Evolutionary conservation across 2,113 vertebrate genomes (phyloP), one percentile per base, ranked within the genome.

Genomic region (Megalops atlanticus): DNA sequence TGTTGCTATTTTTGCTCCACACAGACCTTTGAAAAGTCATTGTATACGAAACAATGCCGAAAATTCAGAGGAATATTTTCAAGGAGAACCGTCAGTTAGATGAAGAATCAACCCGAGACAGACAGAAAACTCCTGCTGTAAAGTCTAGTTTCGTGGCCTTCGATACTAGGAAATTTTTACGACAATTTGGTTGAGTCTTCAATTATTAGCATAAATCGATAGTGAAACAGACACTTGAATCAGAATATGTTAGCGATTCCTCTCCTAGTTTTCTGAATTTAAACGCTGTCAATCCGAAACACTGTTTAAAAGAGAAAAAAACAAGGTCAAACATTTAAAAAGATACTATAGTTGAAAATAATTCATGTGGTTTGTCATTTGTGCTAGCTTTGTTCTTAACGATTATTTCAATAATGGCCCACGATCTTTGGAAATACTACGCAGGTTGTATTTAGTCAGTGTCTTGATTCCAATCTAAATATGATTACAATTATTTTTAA

Each of bases 111-210:
- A n/a, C 2, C 10, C n/a, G n/a, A n/a, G n/a, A n/a, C n/a, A 64
- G 58, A 27, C 31, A 10, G 58, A 31, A 64, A 85, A 88, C 80
- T 82, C n/a, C n/a, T n/a, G n/a, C n/a, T n/a, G n/a, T n/a, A 89
- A 85, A 64, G 36, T 84, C 83, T 49, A 83, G 78, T 76, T 41
- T 82, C 87, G 84, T 80, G 80, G 84, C 3, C 85, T 89, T 88
- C 87, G 81, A 88, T 90, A 84, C 69, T 86, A 84, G 86, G 85
- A 52, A 79, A 85, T 33, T 87, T 89, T 90, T 87, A 91, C 81
- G 77, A 86, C 88, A 80, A 87, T 90, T 89, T 79, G 40, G 85
- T 86, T 18, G 27, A 70, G 78, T 89, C 89, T 84, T 76, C 86
- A 84, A 87, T 86, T 71, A 78, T 84, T 88, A 85, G 68, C 68